These are phyloP conservation scores for Cololabis saira DNA, from an alignment of 2,113 vertebrate genomes.

Conservation along the genomic window DNA sequence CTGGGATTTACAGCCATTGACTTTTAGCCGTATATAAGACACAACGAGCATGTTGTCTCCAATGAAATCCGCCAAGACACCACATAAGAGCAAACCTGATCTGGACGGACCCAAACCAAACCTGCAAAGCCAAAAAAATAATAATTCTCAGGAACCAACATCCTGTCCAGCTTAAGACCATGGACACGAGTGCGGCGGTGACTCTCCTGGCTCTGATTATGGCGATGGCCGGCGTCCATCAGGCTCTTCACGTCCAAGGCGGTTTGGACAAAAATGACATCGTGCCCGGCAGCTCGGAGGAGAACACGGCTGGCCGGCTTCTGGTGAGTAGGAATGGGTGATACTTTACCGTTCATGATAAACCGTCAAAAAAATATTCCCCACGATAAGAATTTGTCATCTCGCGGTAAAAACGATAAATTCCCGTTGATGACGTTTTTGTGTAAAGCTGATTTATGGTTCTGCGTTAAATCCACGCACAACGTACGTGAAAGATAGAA, in stretches of 20 bases:
- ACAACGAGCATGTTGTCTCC: background rate
- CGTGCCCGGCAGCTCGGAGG: constrained; percentile 58
- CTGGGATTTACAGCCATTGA: background rate
- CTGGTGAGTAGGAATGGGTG: no score
- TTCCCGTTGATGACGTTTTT: no score
- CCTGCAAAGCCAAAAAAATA: constrained; percentile 7
- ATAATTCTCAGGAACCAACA: constrained; percentile 1
- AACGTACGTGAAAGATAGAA: no score
- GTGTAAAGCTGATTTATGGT: no score
- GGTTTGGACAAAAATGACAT: constrained; percentile 45
- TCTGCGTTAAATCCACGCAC: no score
- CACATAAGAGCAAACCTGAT: constrained; percentile 2
- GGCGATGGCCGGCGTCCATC: constrained; percentile 71
- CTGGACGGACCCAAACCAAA: background rate
- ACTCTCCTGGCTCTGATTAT: constrained; percentile 73
- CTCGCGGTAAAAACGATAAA: no score
- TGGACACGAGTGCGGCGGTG: constrained; percentile 70
- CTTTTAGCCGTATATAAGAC: constrained; percentile 62
- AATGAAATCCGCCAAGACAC: constrained; percentile 24
- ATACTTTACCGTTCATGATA: no score
- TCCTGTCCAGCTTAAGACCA: constrained; percentile 34
- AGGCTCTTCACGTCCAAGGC: constrained; percentile 63
- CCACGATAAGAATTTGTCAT: no score
- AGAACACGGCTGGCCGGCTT: constrained; percentile 58
- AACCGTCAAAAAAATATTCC: no score